phyloP scores from a whole-genome alignment of 2,888 invertebrate species.

The Diarsia mendica region DNA sequence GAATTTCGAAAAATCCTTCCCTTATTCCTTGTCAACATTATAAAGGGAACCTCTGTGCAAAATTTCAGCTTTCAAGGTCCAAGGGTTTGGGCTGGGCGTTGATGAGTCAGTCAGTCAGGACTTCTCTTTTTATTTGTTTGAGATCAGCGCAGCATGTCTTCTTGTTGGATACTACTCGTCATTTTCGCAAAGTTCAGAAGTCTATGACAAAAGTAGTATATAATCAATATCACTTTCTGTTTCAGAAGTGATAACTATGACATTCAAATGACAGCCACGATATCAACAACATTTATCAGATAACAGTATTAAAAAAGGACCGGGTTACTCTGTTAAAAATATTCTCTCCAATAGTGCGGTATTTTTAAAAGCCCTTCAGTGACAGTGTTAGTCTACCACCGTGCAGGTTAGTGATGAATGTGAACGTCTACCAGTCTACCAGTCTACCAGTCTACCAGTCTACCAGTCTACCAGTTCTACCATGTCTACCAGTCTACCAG shows the following conservation, averaged over 20 bases:
- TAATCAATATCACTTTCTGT: neutral
- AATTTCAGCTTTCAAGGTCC: too few species aligned
- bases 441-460: neutral
- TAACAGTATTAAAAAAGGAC: neutral
- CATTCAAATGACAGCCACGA: neutral
- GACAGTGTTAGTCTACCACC: conserved; percentile 9
- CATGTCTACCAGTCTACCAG: neutral
- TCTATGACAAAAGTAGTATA: neutral
- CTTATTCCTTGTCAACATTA: too few species aligned
- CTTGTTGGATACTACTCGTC: too few species aligned
- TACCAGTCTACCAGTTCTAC: conserved; percentile 13
- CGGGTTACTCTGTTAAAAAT: neutral
- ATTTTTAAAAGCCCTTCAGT: conserved; percentile 10
- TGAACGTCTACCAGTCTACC: conserved; percentile 26
- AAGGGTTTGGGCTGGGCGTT: too few species aligned
- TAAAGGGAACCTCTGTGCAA: too few species aligned
- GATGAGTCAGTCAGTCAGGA: too few species aligned
- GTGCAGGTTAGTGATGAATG: conserved; percentile 50
- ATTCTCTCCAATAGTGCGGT: neutral
- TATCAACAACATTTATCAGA: neutral
- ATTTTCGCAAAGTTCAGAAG: neutral
- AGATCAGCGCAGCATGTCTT: too few species aligned
- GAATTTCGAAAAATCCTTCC: too few species aligned
- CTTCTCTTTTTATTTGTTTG: too few species aligned
- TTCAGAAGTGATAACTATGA: neutral